A percentile compares a stretch with the other conserved stretches of the same genome.
Conservation (phyloP, 2,113 vertebrate species). For the Gymnogyps californianus region DNA sequence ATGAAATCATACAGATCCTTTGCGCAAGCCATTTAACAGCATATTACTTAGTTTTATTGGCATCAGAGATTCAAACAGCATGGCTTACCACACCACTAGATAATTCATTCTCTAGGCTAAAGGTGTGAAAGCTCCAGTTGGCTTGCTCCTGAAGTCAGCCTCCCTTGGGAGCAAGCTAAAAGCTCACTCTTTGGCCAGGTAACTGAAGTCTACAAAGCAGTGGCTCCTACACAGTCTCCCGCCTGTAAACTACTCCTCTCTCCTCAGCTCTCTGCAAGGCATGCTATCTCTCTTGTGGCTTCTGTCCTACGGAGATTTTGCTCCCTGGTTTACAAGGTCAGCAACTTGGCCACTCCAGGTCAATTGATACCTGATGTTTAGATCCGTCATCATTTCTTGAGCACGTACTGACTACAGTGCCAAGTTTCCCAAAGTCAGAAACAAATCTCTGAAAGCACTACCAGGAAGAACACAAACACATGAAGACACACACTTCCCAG, state of each 20-base stretch:
- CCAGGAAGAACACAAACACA: neutral
- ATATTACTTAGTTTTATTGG: fast-evolving
- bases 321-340: neutral
- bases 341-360: neutral
- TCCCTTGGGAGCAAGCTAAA: neutral
- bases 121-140: neutral
- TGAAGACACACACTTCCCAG: neutral
- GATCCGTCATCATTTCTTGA: neutral
- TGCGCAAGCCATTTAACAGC: neutral
- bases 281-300: neutral
- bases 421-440: neutral
- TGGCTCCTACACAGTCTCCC: neutral
- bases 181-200: neutral
- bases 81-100: neutral
- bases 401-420: fast-evolving
- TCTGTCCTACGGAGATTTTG: neutral
- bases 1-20: neutral
- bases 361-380: neutral
- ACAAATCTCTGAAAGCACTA: neutral
- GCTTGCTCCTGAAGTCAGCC: neutral
- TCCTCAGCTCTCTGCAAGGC: neutral
- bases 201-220: neutral
- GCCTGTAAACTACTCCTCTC: neutral
- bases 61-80: neutral
- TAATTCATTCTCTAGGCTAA: neutral